Evolutionary conservation across 2,888 invertebrate species (phyloP), one percentile per base, ranked within the genome.

Genomic region (Hanleya hanleyi): DNA sequence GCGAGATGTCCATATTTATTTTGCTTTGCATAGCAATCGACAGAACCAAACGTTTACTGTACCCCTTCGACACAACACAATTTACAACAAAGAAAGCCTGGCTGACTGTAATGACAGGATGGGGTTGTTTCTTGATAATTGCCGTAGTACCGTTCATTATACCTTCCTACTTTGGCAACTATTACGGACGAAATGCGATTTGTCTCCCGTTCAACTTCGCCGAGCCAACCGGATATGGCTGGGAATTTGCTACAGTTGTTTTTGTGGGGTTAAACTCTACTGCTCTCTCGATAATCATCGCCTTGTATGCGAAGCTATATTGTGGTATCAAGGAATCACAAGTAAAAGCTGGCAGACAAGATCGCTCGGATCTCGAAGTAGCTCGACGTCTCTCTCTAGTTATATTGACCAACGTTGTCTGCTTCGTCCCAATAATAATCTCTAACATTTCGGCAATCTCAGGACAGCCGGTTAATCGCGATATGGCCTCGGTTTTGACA

Each of bases 1-100:
- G 77, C 33, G 79, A 82, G 61, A 79, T 81, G 74, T 80, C 80
- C 15, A 80, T 83, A 6, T 64, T 83, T 47, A 82, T 80, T 0
- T 67, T 83, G 29, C 74, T 77, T 9, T 61, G 78, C 32, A 80
- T 83, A 51, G 81, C 83, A 0, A 41, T 81, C 15, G 83, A 83
- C 35, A 72, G 83, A 26, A 82, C 78, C 75, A 69, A 80, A 26
- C 75, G 78, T 57, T 78, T 82, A 62, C 78, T 74, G 70, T 81
- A 79, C 51, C 83, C 83, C 6, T 65, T 81, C 62, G 9, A 18
- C 38, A 18, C 29, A 3, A 6, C 2, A 3, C 9, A 36, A n/a
- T 18, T 22, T 5, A 64, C 35, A 2, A 35, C 18, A n/a, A 12
- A 18, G 2, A 37, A 22, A 9, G 64, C 64, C 2, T 64, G 64